Percentiles rank a stretch among this genome's conserved stretches.
These are phyloP conservation scores for Atrichornis clamosus DNA, from an alignment of 2,113 vertebrate species.

Conservation along the genomic window DNA sequence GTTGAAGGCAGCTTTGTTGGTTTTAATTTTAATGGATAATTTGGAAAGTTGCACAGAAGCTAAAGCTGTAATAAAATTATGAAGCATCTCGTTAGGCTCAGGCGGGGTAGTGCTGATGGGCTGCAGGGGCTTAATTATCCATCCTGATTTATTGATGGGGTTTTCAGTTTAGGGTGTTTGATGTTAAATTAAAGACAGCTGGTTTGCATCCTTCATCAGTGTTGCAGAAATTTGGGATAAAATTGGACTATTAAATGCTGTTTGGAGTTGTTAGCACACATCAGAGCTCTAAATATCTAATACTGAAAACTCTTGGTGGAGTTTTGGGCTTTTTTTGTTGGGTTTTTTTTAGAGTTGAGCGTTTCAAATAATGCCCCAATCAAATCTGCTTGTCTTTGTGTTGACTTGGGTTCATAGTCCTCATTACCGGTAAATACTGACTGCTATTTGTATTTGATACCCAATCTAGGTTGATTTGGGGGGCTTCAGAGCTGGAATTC, in stretches of 20 bases:
- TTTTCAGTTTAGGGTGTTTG: not conserved
- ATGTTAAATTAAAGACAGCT: constrained; percentile 36
- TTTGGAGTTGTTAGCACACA: not conserved
- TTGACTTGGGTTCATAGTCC: not conserved
- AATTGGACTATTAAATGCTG: not conserved
- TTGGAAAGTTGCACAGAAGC: constrained; percentile 10
- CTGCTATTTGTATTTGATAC: no score
- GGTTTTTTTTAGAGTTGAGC: not conserved
- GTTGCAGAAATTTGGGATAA: not conserved
- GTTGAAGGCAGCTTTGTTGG: not conserved
- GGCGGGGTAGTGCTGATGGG: not conserved
- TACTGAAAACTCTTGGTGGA: not conserved
- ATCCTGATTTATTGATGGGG: constrained; percentile 14
- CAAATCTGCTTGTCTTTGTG: not conserved
- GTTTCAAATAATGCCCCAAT: not conserved
- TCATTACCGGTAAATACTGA: not conserved
- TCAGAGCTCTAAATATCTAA: not conserved
- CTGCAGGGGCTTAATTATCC: constrained; percentile 6
- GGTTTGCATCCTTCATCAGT: not conserved
- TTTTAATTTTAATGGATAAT: not conserved
- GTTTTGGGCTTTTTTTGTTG: not conserved
- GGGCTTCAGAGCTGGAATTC: not conserved
- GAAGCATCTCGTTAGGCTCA: constrained; percentile 28
- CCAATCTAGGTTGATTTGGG: rapidly evolving
- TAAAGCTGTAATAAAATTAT: constrained; percentile 26